These are phyloP conservation scores for Osmerus eperlanus DNA, from an alignment of 2,113 vertebrate species.

Conservation along the genomic window DNA sequence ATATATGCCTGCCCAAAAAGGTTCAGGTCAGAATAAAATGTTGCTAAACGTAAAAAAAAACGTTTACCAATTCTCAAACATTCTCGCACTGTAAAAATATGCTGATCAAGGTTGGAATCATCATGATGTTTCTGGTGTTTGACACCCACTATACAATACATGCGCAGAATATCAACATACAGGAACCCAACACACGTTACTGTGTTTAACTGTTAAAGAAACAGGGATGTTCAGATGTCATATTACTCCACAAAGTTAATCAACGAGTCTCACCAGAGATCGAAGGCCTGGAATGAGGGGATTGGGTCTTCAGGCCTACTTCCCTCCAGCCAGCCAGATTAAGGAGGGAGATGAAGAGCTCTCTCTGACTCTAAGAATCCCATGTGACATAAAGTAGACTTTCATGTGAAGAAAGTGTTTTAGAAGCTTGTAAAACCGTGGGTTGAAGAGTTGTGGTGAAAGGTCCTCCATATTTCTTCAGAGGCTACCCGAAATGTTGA, in stretches of 20 bases:
- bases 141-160: no score
- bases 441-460: no score
- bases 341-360: conserved; percentile 38
- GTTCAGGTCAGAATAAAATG: neutral
- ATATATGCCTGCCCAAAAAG: neutral
- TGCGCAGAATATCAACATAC: neutral
- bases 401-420: conserved; percentile 12
- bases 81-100: no score
- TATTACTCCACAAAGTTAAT: neutral
- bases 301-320: conserved; percentile 15
- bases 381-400: conserved; percentile 6
- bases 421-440: no score
- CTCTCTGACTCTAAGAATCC: conserved; percentile 10
- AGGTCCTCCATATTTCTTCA: no score
- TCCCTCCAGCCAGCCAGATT: conserved; percentile 18
- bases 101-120: no score
- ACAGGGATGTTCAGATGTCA: neutral
- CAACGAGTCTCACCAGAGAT: conserved; percentile 8
- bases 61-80: no score
- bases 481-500: no score
- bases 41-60: no score
- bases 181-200: neutral
- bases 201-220: neutral
- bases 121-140: no score
- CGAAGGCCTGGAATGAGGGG: conserved; percentile 2